Conservation (phyloP, 2,113 vertebrate genomes). For the Lamprotornis superbus region DNA sequence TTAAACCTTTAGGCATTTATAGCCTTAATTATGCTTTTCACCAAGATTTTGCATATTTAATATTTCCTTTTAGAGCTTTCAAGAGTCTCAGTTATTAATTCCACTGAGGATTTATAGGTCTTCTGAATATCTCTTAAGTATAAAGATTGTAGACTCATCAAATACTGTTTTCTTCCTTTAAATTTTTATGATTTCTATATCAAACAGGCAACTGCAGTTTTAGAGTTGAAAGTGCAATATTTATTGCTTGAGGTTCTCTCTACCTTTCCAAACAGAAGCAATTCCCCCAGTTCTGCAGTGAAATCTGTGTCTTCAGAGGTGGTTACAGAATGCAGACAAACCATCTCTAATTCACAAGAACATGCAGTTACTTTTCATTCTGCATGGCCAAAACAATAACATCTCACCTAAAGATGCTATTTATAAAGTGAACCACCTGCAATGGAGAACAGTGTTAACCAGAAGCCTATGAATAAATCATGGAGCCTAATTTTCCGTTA, state of each 20-base stretch:
- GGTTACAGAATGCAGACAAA: background rate
- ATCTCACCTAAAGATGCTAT: slow-evolving; percentile 58
- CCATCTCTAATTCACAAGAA: background rate
- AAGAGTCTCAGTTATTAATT: slow-evolving; percentile 77
- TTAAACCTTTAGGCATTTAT: slow-evolving; percentile 69
- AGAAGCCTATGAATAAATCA: slow-evolving; percentile 79
- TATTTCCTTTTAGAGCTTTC: slow-evolving; percentile 76
- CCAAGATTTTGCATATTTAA: slow-evolving; percentile 78
- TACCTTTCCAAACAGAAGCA: background rate
- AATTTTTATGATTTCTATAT: slow-evolving; percentile 52
- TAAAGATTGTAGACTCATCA: slow-evolving; percentile 73
- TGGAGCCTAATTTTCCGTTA: slow-evolving; percentile 79
- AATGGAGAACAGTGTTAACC: slow-evolving; percentile 67
- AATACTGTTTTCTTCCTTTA: slow-evolving; percentile 68
- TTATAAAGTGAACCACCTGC: slow-evolving; percentile 65
- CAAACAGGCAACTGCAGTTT: slow-evolving; percentile 25
- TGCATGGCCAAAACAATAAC: background rate
- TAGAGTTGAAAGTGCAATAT: slow-evolving; percentile 21
- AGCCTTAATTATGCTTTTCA: slow-evolving; percentile 75
- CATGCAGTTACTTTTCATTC: background rate
- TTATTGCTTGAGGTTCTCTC: background rate
- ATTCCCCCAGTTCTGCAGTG: background rate
- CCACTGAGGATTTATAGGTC: slow-evolving; percentile 66
- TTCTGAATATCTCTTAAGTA: slow-evolving; percentile 67
- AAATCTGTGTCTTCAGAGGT: background rate